A percentile compares a stretch with the other conserved stretches of the same genome.
phyloP scores from a whole-genome alignment of 2,888 invertebrate species.

The Acanthococcus lagerstroemiae region DNA sequence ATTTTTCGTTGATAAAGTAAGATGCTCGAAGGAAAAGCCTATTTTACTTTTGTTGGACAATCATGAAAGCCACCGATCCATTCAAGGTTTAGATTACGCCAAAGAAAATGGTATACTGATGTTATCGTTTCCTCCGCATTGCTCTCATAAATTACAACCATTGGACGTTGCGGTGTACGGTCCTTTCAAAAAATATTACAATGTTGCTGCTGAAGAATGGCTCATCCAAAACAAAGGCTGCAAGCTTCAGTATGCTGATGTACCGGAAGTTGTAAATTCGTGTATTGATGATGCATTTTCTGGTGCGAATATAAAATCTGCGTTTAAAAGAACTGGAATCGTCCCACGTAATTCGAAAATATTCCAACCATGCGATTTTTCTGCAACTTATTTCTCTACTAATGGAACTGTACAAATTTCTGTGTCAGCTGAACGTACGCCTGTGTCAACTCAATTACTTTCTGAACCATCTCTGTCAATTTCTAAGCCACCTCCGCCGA shows the following conservation, averaged over 20 bases:
- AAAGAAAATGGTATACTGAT: neutral
- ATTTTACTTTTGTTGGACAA: constrained; percentile 10
- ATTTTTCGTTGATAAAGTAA: neutral
- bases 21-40: neutral
- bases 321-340: neutral
- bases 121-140: too few relatives aligned
- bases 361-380: neutral
- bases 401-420: too few relatives aligned
- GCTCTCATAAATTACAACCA: constrained; percentile 10
- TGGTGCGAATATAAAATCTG: neutral
- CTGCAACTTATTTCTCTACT: too few relatives aligned
- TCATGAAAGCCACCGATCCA: constrained; percentile 2
- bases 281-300: neutral
- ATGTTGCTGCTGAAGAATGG: too few relatives aligned
- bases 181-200: neutral
- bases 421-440: too few relatives aligned
- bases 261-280: neutral
- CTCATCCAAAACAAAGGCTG: too few relatives aligned
- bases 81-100: too few relatives aligned
- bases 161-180: neutral
- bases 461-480: too few relatives aligned
- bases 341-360: neutral
- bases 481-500: too few relatives aligned
- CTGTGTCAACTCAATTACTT: too few relatives aligned
- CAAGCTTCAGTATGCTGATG: too few relatives aligned